Percentiles rank a stretch among this genome's conserved stretches.
Conservation (phyloP, 2,797 vertebrate genomes). For the Propithecus deckenii region DNA sequence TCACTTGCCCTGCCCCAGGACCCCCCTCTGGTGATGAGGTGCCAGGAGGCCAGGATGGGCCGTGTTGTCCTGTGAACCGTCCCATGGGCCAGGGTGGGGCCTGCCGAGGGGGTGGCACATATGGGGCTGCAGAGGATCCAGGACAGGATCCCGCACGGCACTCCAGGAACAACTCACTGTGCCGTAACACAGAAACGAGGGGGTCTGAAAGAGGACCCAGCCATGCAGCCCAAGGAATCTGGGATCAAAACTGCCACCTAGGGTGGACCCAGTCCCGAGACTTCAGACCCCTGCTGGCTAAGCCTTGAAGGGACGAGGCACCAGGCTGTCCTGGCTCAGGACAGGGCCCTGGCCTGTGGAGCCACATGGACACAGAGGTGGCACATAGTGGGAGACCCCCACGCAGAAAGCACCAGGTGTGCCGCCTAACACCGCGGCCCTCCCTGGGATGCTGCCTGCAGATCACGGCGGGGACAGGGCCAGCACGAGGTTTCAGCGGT, state of each 20-base stretch:
- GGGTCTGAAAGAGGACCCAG: background rate
- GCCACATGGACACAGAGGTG: background rate
- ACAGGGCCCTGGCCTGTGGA: background rate
- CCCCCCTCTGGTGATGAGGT: background rate
- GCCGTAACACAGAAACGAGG: background rate
- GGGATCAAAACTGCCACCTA: background rate
- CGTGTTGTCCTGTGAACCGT: too few species aligned
- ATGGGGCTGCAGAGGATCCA: background rate
- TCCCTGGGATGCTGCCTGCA: accelerated
- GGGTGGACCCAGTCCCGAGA: too few species aligned
- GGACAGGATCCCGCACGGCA: accelerated
- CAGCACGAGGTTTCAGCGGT: background rate
- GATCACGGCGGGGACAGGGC: background rate
- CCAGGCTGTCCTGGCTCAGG: background rate
- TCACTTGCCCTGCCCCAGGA: background rate
- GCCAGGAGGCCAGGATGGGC: background rate
- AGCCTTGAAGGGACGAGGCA: background rate
- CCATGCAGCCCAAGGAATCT: background rate
- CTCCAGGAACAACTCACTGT: background rate
- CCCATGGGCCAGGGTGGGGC: background rate
- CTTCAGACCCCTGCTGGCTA: background rate
- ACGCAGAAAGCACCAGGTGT: background rate
- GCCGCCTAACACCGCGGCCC: background rate
- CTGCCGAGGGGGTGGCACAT: background rate
- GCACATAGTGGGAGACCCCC: background rate